Evolutionary conservation across 1,140 invertebrate genomes (phyloP).

Genomic region (Ylistrum balloti): DNA sequence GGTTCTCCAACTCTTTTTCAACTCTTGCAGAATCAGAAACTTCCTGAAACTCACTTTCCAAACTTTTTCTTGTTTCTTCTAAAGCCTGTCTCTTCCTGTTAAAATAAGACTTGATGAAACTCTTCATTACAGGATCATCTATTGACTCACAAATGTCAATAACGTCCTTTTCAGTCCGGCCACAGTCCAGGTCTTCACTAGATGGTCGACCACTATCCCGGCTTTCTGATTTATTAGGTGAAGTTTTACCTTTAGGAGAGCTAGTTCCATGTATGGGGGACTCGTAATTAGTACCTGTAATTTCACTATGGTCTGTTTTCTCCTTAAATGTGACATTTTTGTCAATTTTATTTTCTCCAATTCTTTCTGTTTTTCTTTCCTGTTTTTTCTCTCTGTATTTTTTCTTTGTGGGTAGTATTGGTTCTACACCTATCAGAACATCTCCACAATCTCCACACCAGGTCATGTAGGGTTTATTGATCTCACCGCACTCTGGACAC

Average conservation of each 20-base stretch:
- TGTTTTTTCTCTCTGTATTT: conserved; percentile 50
- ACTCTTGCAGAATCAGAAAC: background rate
- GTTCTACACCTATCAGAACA: conserved; percentile 76
- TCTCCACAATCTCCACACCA: conserved; percentile 79
- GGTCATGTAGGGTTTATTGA: conserved; percentile 77
- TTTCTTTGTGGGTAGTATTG: conserved; percentile 67
- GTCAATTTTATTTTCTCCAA: conserved; percentile 44
- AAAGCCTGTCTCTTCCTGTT: conserved; percentile 58
- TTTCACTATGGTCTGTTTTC: background rate
- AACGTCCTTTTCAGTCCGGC: conserved; percentile 58
- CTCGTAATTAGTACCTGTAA: conserved; percentile 6
- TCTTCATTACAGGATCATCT: conserved; percentile 67
- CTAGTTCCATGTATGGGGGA: background rate
- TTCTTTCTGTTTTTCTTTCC: conserved; percentile 15
- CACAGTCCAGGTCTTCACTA: conserved; percentile 57
- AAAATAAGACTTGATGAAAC: conserved; percentile 68
- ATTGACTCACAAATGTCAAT: conserved; percentile 69
- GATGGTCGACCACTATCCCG: conserved; percentile 65
- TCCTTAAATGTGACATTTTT: conserved; percentile 55
- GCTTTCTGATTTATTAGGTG: conserved; percentile 52
- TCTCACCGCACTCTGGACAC: conserved; percentile 75
- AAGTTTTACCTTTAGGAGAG: background rate
- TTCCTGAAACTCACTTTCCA: background rate
- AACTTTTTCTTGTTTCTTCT: conserved; percentile 24
- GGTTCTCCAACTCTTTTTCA: background rate